phyloP scores from a whole-genome alignment of 2,113 vertebrate species.

The Xenopus borealis region DNA sequence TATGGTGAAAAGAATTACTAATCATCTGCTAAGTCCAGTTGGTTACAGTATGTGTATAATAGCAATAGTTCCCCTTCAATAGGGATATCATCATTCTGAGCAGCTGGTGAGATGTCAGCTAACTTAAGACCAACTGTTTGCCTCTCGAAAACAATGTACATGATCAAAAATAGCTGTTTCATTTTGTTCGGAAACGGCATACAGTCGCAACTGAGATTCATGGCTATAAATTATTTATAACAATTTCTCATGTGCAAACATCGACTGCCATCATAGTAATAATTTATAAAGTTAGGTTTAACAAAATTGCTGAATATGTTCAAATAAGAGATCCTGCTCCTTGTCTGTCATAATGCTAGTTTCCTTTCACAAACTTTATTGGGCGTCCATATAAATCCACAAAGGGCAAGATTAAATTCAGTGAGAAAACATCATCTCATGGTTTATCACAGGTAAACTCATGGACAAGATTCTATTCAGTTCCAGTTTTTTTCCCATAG shows the following conservation, averaged over 20 bases:
- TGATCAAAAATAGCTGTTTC: too few relatives aligned
- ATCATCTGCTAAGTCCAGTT: too few relatives aligned
- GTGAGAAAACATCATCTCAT: too few relatives aligned
- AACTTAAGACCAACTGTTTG: too few relatives aligned
- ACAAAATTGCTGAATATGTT: not conserved
- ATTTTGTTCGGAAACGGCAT: not conserved
- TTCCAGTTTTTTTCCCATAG: too few relatives aligned
- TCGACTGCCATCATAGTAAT: not conserved
- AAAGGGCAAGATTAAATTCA: not conserved
- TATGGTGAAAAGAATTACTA: too few relatives aligned
- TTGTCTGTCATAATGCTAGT: constrained; percentile 6
- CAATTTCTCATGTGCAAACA: not conserved
- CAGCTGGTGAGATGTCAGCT: not conserved
- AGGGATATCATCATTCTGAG: not conserved
- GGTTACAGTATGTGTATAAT: too few relatives aligned
- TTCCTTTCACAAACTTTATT: constrained; percentile 26
- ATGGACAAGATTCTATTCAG: too few relatives aligned
- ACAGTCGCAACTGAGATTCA: not conserved
- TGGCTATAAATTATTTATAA: not conserved
- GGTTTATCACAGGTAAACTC: too few relatives aligned
- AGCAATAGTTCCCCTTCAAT: not conserved
- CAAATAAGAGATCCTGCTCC: not conserved
- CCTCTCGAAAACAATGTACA: too few relatives aligned
- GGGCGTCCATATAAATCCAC: not conserved
- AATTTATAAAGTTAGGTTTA: not conserved